Percentiles rank a stretch among this genome's conserved stretches.
These are phyloP conservation scores for Lordiphosa fenestrarum DNA, from an alignment of 2,888 invertebrate genomes.

Conservation along the genomic window DNA sequence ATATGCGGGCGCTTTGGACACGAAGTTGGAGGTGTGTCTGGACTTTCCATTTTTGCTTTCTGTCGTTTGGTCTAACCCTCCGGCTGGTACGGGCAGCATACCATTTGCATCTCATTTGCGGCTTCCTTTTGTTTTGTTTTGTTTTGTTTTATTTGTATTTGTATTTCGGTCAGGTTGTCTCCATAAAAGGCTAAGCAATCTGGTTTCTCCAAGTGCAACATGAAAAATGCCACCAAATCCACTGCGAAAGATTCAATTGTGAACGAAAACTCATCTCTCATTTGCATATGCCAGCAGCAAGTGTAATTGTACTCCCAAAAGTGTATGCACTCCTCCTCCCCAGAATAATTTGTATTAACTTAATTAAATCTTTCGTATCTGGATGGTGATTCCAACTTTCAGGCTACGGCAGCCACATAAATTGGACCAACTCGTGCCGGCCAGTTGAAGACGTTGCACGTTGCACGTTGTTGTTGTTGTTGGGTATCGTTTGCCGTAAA, in stretches of 20 bases:
- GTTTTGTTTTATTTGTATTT: slow-evolving; percentile 39
- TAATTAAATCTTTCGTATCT: slow-evolving; percentile 8
- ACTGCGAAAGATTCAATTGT: not conserved
- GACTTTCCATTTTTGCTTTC: slow-evolving; percentile 67
- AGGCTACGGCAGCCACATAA: not conserved
- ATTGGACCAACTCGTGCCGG: not conserved
- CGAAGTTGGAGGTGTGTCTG: slow-evolving; percentile 64
- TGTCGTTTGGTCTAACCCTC: slow-evolving; percentile 35
- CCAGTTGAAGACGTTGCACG: slow-evolving; percentile 11
- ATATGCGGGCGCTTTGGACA: slow-evolving; percentile 24
- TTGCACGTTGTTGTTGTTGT: too few species aligned
- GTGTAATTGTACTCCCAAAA: slow-evolving; percentile 2
- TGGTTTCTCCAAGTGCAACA: too few species aligned
- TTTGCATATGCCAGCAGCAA: not conserved
- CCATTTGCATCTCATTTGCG: slow-evolving; percentile 80
- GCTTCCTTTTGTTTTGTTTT: slow-evolving; percentile 52
- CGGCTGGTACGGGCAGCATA: slow-evolving; percentile 62
- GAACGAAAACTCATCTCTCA: too few species aligned
- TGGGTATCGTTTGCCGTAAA: slow-evolving; percentile 45
- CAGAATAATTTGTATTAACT: slow-evolving; percentile 9
- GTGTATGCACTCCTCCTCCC: not conserved
- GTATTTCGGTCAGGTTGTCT: slow-evolving; percentile 26
- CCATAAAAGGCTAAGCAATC: too few species aligned
- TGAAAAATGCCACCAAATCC: too few species aligned
- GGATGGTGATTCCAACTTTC: not conserved